Conservation (phyloP, 2,797 vertebrate genomes). For the Hydrophis major region DNA sequence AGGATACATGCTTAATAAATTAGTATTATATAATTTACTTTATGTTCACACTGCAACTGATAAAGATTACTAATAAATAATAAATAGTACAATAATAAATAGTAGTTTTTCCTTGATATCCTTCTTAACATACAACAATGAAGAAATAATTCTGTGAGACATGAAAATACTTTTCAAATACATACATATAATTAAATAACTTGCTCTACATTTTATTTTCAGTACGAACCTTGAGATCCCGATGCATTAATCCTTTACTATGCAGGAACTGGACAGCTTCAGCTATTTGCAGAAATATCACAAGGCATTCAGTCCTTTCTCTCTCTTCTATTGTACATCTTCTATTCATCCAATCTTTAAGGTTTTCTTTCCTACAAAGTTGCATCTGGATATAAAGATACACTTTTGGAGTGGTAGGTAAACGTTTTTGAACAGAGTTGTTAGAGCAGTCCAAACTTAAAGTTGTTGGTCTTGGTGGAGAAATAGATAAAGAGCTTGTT, state of each 20-base stretch:
- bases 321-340: constrained; percentile 85
- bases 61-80: neutral
- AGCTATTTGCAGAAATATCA: constrained; percentile 95
- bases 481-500: constrained; percentile 68
- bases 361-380: constrained; percentile 95
- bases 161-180: neutral
- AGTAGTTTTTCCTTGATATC: neutral
- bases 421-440: constrained; percentile 73
- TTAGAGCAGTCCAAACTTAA: constrained; percentile 80
- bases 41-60: neutral
- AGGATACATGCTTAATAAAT: neutral
- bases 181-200: neutral
- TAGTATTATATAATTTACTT: neutral
- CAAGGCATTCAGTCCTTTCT: constrained; percentile 85
- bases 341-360: constrained; percentile 97
- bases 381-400: constrained; percentile 99
- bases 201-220: neutral
- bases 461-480: constrained; percentile 83
- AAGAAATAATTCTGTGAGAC: neutral
- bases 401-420: constrained; percentile 89
- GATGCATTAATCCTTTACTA: constrained; percentile 96
- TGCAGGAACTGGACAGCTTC: constrained; percentile 96
- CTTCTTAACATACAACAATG: neutral
- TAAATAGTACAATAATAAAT: neutral
- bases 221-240: constrained; percentile 93